Conservation (phyloP, 2,888 invertebrate species). For the Agrotis exclamationis region DNA sequence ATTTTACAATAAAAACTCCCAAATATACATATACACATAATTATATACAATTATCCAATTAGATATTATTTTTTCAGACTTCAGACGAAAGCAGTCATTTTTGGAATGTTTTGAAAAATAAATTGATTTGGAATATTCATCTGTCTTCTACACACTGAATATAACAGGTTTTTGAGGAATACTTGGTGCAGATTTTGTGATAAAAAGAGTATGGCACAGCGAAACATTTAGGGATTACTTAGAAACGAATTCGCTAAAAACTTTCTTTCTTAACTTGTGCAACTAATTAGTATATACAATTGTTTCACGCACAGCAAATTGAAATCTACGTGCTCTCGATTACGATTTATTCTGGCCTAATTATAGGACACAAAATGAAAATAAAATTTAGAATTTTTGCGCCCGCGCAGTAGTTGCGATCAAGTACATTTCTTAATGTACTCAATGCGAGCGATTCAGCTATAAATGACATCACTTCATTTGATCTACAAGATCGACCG, state of each 20-base stretch:
- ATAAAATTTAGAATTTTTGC: too few relatives aligned
- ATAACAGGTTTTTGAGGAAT: slow-evolving; percentile 19
- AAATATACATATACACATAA: slow-evolving; percentile 61
- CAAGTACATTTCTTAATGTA: too few relatives aligned
- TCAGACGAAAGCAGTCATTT: slow-evolving; percentile 43
- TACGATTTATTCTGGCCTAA: too few relatives aligned
- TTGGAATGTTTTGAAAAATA: slow-evolving; percentile 51
- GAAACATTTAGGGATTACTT: not conserved
- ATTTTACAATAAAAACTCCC: slow-evolving; percentile 41
- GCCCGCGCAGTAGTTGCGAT: too few relatives aligned
- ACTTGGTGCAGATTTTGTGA: not conserved
- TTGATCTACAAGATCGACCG: not conserved
- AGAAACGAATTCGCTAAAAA: not conserved
- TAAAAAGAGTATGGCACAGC: not conserved
- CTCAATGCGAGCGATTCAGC: too few relatives aligned
- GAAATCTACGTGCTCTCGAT: too few relatives aligned
- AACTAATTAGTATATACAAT: too few relatives aligned
- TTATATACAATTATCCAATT: slow-evolving; percentile 48
- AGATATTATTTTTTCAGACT: slow-evolving; percentile 50
- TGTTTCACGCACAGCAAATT: too few relatives aligned
- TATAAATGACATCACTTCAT: not conserved
- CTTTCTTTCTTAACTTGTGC: not conserved
- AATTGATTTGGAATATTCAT: slow-evolving; percentile 19
- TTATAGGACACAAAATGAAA: too few relatives aligned
- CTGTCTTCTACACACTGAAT: slow-evolving; percentile 28